Evolutionary conservation across 2,797 vertebrate species (phyloP).

Genomic region (Molossus alvarezi): DNA sequence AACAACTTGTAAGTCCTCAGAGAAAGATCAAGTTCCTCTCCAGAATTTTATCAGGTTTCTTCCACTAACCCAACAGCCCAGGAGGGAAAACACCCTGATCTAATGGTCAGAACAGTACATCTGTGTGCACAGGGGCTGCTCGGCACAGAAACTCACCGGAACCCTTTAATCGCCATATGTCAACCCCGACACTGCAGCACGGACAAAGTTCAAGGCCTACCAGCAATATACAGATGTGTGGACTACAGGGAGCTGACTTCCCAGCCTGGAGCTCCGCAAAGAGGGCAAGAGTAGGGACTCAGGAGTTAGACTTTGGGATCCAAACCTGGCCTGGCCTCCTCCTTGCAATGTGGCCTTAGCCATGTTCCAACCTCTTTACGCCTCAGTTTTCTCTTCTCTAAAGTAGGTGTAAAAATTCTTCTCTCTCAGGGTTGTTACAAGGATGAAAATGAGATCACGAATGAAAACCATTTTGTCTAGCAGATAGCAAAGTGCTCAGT

Average conservation of each 20-base stretch:
- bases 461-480: neutral
- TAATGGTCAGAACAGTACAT: neutral
- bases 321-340: neutral
- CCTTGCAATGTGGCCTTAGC: neutral
- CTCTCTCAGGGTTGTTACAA: slow-evolving; percentile 1
- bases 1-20: slow-evolving; percentile 84
- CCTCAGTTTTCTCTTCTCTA: neutral
- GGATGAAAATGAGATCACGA: slow-evolving; percentile 33
- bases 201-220: neutral
- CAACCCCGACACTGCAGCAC: neutral
- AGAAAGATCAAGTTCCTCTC: slow-evolving; percentile 83
- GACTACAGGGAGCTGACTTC: neutral
- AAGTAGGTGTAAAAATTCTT: neutral
- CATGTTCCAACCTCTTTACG: neutral
- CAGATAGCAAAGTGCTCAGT: neutral
- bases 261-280: neutral
- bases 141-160: neutral
- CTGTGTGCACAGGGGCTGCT: neutral
- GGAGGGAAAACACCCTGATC: slow-evolving; percentile 41
- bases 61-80: slow-evolving; percentile 61
- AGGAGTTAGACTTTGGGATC: neutral
- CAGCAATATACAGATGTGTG: neutral
- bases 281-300: neutral
- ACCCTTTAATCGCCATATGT: neutral
- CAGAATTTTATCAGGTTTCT: slow-evolving; percentile 85